Evolutionary conservation across 2,888 invertebrate species (phyloP), one percentile per base, ranked within the genome.

Genomic region (Heptascelio sp.): DNA sequence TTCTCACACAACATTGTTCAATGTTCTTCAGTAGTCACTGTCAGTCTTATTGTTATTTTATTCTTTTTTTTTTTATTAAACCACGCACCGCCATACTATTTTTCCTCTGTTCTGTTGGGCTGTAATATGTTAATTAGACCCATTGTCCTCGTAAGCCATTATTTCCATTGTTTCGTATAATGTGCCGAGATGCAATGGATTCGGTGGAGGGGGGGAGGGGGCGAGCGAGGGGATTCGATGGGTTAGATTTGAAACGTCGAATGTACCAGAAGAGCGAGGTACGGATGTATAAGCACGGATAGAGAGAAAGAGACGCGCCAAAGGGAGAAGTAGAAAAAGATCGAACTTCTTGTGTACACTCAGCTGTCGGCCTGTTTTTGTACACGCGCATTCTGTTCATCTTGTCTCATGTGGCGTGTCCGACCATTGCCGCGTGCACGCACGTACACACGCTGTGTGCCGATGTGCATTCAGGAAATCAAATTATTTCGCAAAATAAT

Each of bases 341-440:
- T 55, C 79, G 83, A 80, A 86, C 80, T 84, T 85, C 89, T 88
- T 92, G 87, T 92, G 92, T 92, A 92, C 92, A 92, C 92, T 92
- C 92, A 92, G 92, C 92, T 92, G 92, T 86, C 90, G 88, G 89
- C 88, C 90, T 89, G 91, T 91, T 92, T 92, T 91, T 90, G 9
- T 30, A n/a, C 9, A 89, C 90, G 79, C 40, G 60, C 85, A 73
- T 80, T 79, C 80, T 83, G 84, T 76, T 85, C 83, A 55, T 71
- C 76, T 84, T 67, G 37, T 75, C 73, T 80, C 55, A 21, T 59
- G 40, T 49, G 49, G 49, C 59, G 11, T 40, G 46, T 46, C 23
- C 46, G 64, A 17, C 64, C 43, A 62, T 62, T 62, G 23, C 60
- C 25, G 43, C 43, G 25, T 37, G 55, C n/a, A n/a, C n/a, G n/a